Evolutionary conservation across 2,888 invertebrate species (phyloP), one percentile per base, ranked within the genome.

Genomic region (Andrena dorsata): DNA sequence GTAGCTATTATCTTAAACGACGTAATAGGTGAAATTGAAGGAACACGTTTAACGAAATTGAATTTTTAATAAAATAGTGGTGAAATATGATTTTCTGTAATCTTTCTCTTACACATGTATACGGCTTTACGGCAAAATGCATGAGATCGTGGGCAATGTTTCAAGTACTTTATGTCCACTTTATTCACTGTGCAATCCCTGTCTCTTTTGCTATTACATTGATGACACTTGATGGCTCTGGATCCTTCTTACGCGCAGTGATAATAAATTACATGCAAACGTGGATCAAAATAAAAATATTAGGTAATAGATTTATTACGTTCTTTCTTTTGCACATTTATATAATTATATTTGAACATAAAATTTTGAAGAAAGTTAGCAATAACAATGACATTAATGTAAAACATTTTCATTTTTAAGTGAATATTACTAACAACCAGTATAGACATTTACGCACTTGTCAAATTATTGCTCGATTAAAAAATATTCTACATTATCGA

Each of bases 41-140:
- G 2, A 13, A 35, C 35, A 35, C 35, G 3, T 35, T 35, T 35
- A 35, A 35, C 35, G 35, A 35, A 35, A 35, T 35, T 35, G 35
- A 35, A 35, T 35, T 35, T 35, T 35, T 13, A 13, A 35, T 35
- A 13, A 35, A 10, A 35, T 1, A 13, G 3, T 10, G 3, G 35
- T 3, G 41, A 41, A 13, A 41, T 41, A 13, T 41, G 41, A 41
- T 13, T 41, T 13, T 41, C 41, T n/a, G 1, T 68, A 47, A 68
- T 10, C 16, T 32, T 66, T 3, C 66, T 81, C 89, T 88, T 76
- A 90, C 91, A 89, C 56, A 86, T 86, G 13, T 86, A 89, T 75
- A 82, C 78, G 13, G 83, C 86, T 85, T 90, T 92, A 30, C 92
- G 92, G 78, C 92, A 92, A 47, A 85, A 90, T 47, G 56, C 76